A percentile compares a stretch with the other conserved stretches of the same genome.
Conservation (phyloP, 2,888 invertebrate genomes). For the Caradrina kadenii region DNA sequence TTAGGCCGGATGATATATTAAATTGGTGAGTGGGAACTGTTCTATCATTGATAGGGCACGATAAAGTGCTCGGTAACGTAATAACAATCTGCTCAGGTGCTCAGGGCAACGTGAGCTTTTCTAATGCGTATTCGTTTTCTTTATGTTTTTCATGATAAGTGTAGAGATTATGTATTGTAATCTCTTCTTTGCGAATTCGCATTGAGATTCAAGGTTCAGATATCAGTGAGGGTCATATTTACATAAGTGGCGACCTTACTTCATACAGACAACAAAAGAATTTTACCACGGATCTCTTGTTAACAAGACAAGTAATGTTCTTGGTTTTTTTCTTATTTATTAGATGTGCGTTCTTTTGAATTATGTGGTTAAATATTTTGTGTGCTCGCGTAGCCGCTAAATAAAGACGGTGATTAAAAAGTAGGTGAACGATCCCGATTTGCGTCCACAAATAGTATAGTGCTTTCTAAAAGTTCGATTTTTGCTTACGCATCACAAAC, state of each 20-base stretch:
- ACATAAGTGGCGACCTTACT: constrained; percentile 78
- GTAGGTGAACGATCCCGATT: constrained; percentile 70
- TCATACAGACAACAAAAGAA: constrained; percentile 77
- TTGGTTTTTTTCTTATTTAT: constrained; percentile 62
- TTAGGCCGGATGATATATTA: constrained; percentile 70
- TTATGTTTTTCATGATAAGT: constrained; percentile 31
- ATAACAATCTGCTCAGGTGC: constrained; percentile 68
- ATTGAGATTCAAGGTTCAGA: constrained; percentile 41
- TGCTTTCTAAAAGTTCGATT: constrained; percentile 65
- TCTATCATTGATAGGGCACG: constrained; percentile 18
- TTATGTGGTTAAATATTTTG: constrained; percentile 1
- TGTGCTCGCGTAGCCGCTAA: constrained; percentile 21
- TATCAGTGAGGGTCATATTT: constrained; percentile 64
- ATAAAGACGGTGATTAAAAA: constrained; percentile 39
- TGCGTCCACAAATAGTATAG: constrained; percentile 61
- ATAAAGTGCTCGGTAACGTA: constrained; percentile 60
- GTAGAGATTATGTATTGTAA: constrained; percentile 26
- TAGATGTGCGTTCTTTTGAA: constrained; percentile 20
- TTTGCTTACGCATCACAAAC: constrained; percentile 62
- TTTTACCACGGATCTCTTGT: constrained; percentile 68
- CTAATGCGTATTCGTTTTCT: constrained; percentile 60
- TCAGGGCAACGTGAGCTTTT: constrained; percentile 84
- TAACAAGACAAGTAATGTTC: constrained; percentile 60
- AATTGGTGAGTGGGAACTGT: constrained; percentile 76
- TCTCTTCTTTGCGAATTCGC: constrained; percentile 29